Percentiles rank a stretch among this genome's conserved stretches.
phyloP scores from a whole-genome alignment of 2,113 vertebrate genomes.

The human (Homo sapiens) region GRCh38 chr4:146409501-146410000 shows the following conservation, averaged over 20 bases:
- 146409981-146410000: background rate
- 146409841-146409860: background rate
- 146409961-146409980: background rate
- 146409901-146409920: background rate
- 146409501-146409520: background rate
- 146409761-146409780: background rate
- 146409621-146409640: background rate
- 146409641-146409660: background rate
- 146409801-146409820: background rate
- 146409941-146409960: background rate
- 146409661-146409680: background rate
- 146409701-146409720: background rate
- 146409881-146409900: background rate
- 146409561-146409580: background rate
- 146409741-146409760: background rate
- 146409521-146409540: background rate
- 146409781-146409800: background rate
- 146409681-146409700: background rate
- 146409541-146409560: background rate
- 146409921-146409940: background rate
- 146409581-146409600: background rate
- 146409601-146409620: background rate
- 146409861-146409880: conserved; percentile 18
- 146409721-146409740: background rate
- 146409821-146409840: background rate